Percentiles rank a stretch among this genome's conserved stretches.
phyloP scores from a whole-genome alignment of 2,797 vertebrate genomes.

The Odontamblyopus lacepedii region DNA sequence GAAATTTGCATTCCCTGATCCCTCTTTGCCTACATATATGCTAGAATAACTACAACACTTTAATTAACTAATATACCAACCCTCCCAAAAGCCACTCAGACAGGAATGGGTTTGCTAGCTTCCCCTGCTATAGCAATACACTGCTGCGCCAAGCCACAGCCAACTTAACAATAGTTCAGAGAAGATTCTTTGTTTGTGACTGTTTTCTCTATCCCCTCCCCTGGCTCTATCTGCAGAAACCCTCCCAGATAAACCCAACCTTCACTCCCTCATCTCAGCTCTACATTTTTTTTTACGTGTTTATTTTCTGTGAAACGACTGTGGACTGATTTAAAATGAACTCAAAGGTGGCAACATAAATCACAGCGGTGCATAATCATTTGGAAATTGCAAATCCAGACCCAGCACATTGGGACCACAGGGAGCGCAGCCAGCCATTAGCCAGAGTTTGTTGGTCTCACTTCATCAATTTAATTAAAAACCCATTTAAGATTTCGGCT shows the following conservation, averaged over 20 bases:
- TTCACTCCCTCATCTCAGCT: conserved; percentile 34
- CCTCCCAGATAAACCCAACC: conserved; percentile 37
- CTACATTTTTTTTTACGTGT: conserved; percentile 16
- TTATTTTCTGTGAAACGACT: conserved; percentile 38
- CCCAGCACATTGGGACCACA: conserved; percentile 60
- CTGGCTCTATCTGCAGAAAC: conserved; percentile 48
- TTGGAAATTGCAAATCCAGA: conserved; percentile 62
- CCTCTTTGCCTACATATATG: neutral
- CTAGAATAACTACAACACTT: too few relatives aligned
- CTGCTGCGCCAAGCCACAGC: conserved; percentile 35
- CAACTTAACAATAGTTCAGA: conserved; percentile 47
- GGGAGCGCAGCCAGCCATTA: conserved; percentile 66
- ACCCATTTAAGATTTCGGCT: conserved; percentile 64
- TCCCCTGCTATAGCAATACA: conserved; percentile 11
- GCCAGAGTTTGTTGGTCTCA: conserved; percentile 69
- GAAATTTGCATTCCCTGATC: too few relatives aligned
- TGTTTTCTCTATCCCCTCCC: conserved; percentile 41
- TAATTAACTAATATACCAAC: neutral
- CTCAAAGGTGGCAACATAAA: conserved; percentile 61
- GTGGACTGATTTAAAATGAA: conserved; percentile 47
- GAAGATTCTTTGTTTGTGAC: conserved; percentile 41
- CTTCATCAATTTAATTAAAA: conserved; percentile 79
- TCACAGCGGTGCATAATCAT: conserved; percentile 66
- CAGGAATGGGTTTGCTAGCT: conserved; percentile 8
- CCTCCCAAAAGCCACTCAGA: neutral